Evolutionary conservation across 1,140 invertebrate genomes (phyloP).

Genomic region (Drosophila fuyamai): DNA sequence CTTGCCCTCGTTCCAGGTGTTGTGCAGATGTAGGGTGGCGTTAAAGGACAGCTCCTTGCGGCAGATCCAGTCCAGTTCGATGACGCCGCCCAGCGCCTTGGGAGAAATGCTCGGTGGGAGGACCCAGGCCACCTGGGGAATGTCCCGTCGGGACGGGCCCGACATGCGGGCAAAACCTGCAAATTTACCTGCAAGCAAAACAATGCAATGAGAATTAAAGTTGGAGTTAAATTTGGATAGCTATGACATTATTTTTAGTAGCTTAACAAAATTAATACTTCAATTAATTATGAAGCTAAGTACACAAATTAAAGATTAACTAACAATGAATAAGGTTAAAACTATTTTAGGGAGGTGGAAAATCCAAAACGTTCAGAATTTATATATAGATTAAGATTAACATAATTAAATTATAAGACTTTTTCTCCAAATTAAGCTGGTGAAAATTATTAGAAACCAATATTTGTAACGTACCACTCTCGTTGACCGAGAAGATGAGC

Average conservation of each 20-base stretch:
- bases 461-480: constrained; percentile 89
- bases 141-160: constrained; percentile 94
- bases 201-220: background rate
- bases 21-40: constrained; percentile 96
- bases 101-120: constrained; percentile 96
- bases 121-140: constrained; percentile 96
- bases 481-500: constrained; percentile 98
- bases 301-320: too few species aligned
- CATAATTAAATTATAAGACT: too few species aligned
- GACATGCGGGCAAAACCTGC: constrained; percentile 95
- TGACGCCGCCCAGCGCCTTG: constrained; percentile 97
- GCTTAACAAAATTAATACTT: too few species aligned
- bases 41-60: constrained; percentile 97
- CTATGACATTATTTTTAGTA: too few species aligned
- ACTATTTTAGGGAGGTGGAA: too few species aligned
- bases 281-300: too few species aligned
- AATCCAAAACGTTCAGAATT: too few species aligned
- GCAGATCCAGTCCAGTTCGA: constrained; percentile 98
- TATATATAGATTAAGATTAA: too few species aligned
- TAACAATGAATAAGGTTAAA: too few species aligned
- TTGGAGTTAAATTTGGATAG: background rate
- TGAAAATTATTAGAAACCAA: background rate
- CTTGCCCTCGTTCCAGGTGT: constrained; percentile 99
- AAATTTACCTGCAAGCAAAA: constrained; percentile 87
- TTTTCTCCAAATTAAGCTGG: too few species aligned